Base-by-base conservation (phyloP, 2,797 vertebrate species). In the Tapera naevia region DNA sequence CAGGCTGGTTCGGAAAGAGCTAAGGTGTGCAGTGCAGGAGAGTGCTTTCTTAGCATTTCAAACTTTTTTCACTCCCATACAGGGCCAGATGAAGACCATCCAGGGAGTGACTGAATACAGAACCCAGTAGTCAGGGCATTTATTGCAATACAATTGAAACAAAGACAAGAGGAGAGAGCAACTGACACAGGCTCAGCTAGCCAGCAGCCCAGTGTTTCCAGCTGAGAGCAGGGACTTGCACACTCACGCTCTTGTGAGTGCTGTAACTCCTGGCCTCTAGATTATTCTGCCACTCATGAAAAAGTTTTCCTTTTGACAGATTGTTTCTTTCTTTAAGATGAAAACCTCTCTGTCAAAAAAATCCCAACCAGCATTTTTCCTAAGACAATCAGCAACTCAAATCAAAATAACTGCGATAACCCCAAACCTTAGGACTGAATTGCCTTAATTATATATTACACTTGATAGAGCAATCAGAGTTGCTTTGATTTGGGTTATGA, bases 401-500 rank as follows among this genome's bases (percentile, higher is more conserved):
- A 95, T 96, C 86, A 95, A 94, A 96, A 95, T 94, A 90, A 80
- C 76, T 76, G 86, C 1, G 16, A 92, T 96, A 96, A 96, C 88
- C 94, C 75, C 41, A 61, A 96, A 88, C 95, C 92, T 90, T 65
- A 80, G 93, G 96, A 86, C 94, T 96, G 91, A 96, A 96, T 95
- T 96, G 89, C 85, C 78, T 96, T 96, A 97, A 96, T 94, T 96
- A 93, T 85, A 96, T 90, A 96, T 96, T 95, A 86, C 91, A 96
- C 74, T 93, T 93, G 91, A 94, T 96, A 82, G 93, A 96, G 94
- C 94, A 97, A 96, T 96, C 96, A 96, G 88, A 90, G 80, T 84
- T 88, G 82, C 94, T 94, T 96, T 96, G 95, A 96, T 96, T 97
- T 87, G 13, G 83, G 71, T 91, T 96, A 94, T 94, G 94, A 95